Conservation (phyloP, 2,797 vertebrate species). For the Lepilemur ruficaudatus region DNA sequence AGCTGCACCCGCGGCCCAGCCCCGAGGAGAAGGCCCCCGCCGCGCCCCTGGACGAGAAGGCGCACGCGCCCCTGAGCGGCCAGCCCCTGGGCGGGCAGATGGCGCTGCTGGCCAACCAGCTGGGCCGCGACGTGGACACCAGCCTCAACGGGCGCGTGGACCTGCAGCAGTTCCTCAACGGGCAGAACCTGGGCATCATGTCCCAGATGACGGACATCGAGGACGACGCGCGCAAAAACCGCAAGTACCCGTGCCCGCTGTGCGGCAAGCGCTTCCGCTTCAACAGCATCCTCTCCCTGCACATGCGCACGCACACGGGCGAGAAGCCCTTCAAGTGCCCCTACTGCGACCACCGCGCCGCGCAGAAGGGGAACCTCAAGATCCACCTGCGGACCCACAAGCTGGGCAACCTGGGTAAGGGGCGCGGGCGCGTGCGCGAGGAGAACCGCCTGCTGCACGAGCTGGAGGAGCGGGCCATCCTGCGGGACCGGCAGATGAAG, state of each 20-base stretch:
- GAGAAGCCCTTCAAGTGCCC: constrained; percentile 99
- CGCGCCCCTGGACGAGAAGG: constrained; percentile 93
- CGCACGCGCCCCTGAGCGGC: constrained; percentile 92
- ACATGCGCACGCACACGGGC: constrained; percentile 99
- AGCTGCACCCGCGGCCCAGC: constrained; percentile 94
- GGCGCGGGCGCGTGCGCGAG: constrained; percentile 96
- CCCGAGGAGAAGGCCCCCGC: constrained; percentile 93
- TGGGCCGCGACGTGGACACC: constrained; percentile 96
- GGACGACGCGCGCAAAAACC: constrained; percentile 97
- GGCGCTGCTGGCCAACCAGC: constrained; percentile 96
- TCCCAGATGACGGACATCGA: constrained; percentile 99
- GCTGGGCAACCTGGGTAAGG: constrained; percentile 98
- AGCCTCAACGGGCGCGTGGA: constrained; percentile 96
- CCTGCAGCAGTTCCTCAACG: constrained; percentile 98
- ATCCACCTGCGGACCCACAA: constrained; percentile 99
- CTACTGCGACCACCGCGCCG: constrained; percentile 99
- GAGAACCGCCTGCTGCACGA: constrained; percentile 97
- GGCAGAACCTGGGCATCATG: constrained; percentile 99
- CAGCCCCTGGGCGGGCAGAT: constrained; percentile 98
- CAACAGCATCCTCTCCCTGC: constrained; percentile 98
- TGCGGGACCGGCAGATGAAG: constrained; percentile 98
- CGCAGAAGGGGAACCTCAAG: constrained; percentile 99
- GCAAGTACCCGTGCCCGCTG: constrained; percentile 98
- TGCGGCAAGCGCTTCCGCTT: constrained; percentile 99
- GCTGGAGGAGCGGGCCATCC: constrained; percentile 96